Conservation (phyloP, 2,797 vertebrate genomes). For the Nyctalus aviator region DNA sequence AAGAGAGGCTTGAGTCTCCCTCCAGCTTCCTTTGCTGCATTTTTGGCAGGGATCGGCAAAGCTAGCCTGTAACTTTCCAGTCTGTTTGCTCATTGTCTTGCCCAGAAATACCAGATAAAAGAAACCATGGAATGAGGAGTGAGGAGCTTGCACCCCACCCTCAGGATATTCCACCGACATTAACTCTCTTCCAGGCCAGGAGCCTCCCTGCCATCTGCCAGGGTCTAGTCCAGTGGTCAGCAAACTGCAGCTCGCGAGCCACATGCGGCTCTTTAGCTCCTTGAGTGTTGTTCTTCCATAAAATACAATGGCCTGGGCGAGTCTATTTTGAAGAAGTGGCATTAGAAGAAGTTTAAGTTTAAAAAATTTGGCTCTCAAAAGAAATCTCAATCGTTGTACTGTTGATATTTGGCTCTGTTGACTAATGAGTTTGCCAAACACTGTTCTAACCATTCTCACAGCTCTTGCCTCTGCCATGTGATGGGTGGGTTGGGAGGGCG, state of each 20-base stretch:
- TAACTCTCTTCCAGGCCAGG: not conserved
- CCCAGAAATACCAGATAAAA: conserved; percentile 72
- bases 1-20: conserved; percentile 65
- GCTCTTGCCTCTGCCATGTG: not conserved
- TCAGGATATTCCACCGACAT: not conserved
- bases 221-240: not conserved
- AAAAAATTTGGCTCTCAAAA: too few relatives aligned
- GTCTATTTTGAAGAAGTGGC: too few relatives aligned
- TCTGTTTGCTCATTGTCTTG: conserved; percentile 73
- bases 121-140: conserved; percentile 62
- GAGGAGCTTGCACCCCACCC: conserved; percentile 36
- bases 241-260: too few relatives aligned
- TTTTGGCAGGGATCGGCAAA: conserved; percentile 68
- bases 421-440: too few relatives aligned
- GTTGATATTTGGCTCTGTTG: too few relatives aligned
- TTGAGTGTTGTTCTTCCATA: too few relatives aligned
- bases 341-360: too few relatives aligned
- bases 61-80: conserved; percentile 77
- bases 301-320: too few relatives aligned
- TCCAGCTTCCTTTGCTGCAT: conserved; percentile 72
- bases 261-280: too few relatives aligned
- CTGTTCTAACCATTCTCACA: not conserved
- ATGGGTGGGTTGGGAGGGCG: too few relatives aligned
- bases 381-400: too few relatives aligned
- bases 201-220: not conserved